Evolutionary conservation across 1,140 invertebrate genomes (phyloP).

Genomic region (Anastrepha obliqua): DNA sequence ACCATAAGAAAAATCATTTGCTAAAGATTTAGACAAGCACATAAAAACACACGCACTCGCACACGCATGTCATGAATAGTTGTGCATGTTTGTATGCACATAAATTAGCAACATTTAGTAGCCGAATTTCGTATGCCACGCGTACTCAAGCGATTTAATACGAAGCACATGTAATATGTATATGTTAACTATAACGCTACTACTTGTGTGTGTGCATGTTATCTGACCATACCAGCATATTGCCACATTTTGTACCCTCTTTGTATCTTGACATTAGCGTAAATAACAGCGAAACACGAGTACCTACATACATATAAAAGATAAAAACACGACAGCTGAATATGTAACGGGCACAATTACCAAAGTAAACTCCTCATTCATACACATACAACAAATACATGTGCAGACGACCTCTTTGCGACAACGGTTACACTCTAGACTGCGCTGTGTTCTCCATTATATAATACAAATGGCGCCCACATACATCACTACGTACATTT

Average conservation of each 20-base stretch:
- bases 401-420: neutral
- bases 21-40: neutral
- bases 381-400: neutral
- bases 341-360: neutral
- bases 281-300: neutral
- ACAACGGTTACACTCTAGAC: neutral
- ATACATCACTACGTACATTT: no score
- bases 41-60: neutral
- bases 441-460: neutral
- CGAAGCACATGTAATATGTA: neutral
- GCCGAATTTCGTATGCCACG: neutral
- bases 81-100: neutral
- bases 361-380: neutral
- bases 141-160: neutral
- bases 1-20: neutral
- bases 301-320: neutral
- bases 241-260: neutral
- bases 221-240: neutral
- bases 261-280: neutral
- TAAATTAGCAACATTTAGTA: constrained; percentile 33
- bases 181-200: neutral
- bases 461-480: neutral
- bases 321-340: neutral
- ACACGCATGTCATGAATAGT: neutral
- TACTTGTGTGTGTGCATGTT: neutral